Evolutionary conservation across 2,797 vertebrate genomes (phyloP).

Genomic region (Sorex maritimensis): DNA sequence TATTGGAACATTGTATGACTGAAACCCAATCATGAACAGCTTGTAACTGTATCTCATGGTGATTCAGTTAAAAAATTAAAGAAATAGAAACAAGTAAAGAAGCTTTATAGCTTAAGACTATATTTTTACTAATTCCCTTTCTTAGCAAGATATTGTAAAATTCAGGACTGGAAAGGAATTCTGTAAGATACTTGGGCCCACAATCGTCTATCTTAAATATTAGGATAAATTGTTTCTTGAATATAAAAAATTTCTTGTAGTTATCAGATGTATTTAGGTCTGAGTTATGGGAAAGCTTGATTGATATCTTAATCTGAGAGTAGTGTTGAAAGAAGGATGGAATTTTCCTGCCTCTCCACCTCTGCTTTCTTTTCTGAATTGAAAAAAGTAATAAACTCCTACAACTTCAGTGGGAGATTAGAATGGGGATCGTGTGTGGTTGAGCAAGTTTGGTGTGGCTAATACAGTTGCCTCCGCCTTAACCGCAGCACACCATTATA

Average conservation of each 20-base stretch:
- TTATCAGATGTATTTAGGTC: neutral
- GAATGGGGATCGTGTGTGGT: neutral
- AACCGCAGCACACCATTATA: slow-evolving; percentile 23
- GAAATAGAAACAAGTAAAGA: no score
- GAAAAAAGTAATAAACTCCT: slow-evolving; percentile 26
- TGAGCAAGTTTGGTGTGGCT: slow-evolving; percentile 16
- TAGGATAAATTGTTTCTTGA: slow-evolving; percentile 34
- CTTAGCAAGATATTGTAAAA: slow-evolving; percentile 54
- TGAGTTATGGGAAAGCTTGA: slow-evolving; percentile 38
- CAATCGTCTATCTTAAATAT: slow-evolving; percentile 58
- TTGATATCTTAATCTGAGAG: neutral
- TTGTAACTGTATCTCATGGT: no score
- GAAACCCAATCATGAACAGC: no score
- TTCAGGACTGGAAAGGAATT: slow-evolving; percentile 56
- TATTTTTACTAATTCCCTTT: slow-evolving; percentile 46
- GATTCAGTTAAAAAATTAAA: no score
- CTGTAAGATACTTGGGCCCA: slow-evolving; percentile 38
- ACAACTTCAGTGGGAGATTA: neutral
- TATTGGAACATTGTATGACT: no score
- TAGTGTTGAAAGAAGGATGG: slow-evolving; percentile 18
- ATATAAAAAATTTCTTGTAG: neutral
- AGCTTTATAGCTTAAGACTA: slow-evolving; percentile 21
- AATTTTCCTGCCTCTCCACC: slow-evolving; percentile 20
- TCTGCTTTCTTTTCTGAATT: slow-evolving; percentile 64
- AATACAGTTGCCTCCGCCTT: slow-evolving; percentile 17